Conservation (phyloP, 2,888 invertebrate species). For the Drosophila merina region DNA sequence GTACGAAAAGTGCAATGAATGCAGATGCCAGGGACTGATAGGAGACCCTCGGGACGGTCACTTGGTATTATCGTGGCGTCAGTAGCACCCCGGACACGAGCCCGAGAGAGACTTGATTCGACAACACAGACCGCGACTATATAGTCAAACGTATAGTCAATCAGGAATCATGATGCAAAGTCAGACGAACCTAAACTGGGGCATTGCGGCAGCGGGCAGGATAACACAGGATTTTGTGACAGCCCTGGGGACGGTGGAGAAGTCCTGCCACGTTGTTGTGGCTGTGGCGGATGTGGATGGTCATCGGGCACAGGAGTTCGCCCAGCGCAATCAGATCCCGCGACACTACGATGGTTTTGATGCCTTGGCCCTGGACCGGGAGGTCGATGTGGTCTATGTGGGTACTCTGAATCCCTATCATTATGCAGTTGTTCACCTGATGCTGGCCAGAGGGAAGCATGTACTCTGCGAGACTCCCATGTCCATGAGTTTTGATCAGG, state of each 20-base stretch:
- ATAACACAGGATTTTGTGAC: conserved; percentile 94
- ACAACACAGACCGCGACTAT: conserved; percentile 15
- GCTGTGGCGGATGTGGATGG: conserved; percentile 92
- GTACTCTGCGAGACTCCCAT: conserved; percentile 96
- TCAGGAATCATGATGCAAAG: conserved; percentile 48
- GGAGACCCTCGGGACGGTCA: conserved; percentile 34
- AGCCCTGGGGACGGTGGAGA: conserved; percentile 88
- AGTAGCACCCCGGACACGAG: conserved; percentile 46
- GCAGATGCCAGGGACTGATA: conserved; percentile 67
- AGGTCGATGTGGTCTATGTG: conserved; percentile 94
- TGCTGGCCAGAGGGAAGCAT: conserved; percentile 92
- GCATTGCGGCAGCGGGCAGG: conserved; percentile 92
- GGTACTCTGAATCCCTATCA: conserved; percentile 91
- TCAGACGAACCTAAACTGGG: conserved; percentile 86
- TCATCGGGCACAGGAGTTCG: conserved; percentile 90
- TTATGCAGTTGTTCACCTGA: conserved; percentile 88
- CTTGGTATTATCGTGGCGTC: conserved; percentile 37
- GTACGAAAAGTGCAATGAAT: conserved; percentile 55
- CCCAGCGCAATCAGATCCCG: conserved; percentile 88
- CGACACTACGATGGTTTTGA: conserved; percentile 91
- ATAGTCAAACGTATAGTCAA: not conserved
- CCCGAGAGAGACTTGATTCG: conserved; percentile 34
- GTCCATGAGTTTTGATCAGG: conserved; percentile 90
- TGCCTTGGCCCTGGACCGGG: conserved; percentile 88
- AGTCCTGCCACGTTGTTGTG: conserved; percentile 84